Conservation (phyloP, 2,797 vertebrate genomes). For the Taeniopygia guttata region DNA sequence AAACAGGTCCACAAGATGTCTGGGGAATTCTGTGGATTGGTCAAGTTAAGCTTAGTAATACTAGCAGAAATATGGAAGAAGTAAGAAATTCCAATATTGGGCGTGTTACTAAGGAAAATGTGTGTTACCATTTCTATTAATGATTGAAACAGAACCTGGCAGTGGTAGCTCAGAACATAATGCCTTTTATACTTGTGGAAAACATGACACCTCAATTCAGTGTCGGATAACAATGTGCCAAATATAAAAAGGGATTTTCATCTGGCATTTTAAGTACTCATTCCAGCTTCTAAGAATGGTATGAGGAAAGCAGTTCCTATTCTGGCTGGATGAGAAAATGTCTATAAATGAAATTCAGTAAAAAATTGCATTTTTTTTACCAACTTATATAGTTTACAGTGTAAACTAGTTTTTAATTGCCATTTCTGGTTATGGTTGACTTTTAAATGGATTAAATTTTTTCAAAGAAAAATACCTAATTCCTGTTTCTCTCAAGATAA, state of each 20-base stretch:
- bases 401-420: not conserved
- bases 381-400: not conserved
- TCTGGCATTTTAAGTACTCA: slow-evolving; percentile 56
- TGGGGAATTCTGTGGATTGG: not conserved
- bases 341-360: slow-evolving; percentile 43
- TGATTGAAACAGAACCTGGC: slow-evolving; percentile 39
- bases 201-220: slow-evolving; percentile 63
- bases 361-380: not conserved
- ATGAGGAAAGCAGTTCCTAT: slow-evolving; percentile 26
- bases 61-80: not conserved
- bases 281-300: slow-evolving; percentile 21
- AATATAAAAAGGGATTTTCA: slow-evolving; percentile 68
- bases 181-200: slow-evolving; percentile 56
- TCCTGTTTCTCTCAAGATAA: not conserved
- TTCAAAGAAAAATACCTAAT: not conserved
- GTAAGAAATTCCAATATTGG: not conserved
- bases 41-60: not conserved
- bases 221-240: slow-evolving; percentile 66
- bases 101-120: slow-evolving; percentile 8
- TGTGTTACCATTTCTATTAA: not conserved
- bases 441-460: not conserved
- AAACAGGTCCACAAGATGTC: not conserved
- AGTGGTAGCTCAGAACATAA: slow-evolving; percentile 31
- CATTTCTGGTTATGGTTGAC: not conserved
- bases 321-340: slow-evolving; percentile 44